A percentile compares a stretch with the other conserved stretches of the same genome.
Conservation (phyloP, 1,140 invertebrate genomes). For the Brachionus manjavacas region DNA sequence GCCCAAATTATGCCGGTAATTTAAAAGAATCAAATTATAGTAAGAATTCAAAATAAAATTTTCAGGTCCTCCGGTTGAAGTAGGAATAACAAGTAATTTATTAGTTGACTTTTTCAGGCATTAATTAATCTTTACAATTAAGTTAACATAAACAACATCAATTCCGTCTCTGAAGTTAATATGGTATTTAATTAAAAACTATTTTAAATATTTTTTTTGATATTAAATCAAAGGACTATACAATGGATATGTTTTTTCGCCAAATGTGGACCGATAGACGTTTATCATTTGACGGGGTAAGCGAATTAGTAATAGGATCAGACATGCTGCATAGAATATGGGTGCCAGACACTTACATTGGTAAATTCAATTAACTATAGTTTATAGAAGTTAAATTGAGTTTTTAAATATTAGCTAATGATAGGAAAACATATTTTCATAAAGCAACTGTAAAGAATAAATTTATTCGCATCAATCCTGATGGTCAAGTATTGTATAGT, state of each 20-base stretch:
- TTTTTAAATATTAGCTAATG: constrained; percentile 78
- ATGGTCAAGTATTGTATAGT: constrained; percentile 58
- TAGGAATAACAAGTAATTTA: constrained; percentile 28
- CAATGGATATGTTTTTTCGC: constrained; percentile 95
- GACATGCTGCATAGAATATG: constrained; percentile 93
- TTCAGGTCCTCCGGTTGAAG: constrained; percentile 31
- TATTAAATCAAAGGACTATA: constrained; percentile 75
- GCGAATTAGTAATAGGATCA: constrained; percentile 65
- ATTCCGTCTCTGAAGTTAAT: constrained; percentile 95
- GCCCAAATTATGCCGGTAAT: constrained; percentile 46
- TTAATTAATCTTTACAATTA: not conserved
- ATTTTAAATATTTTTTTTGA: constrained; percentile 42
- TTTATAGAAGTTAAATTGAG: not conserved
- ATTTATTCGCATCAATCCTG: constrained; percentile 59
- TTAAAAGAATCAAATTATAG: constrained; percentile 1
- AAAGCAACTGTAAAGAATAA: constrained; percentile 79
- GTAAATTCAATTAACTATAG: not conserved
- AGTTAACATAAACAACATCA: constrained; percentile 67
- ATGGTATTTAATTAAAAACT: constrained; percentile 66
- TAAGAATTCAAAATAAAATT: not conserved
- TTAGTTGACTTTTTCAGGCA: too few relatives aligned
- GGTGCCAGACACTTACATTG: constrained; percentile 79
- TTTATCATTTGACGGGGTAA: constrained; percentile 75
- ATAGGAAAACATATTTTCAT: constrained; percentile 97
- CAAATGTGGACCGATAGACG: constrained; percentile 95